Conservation (phyloP, 2,113 vertebrate species). For the Columba livia region DNA sequence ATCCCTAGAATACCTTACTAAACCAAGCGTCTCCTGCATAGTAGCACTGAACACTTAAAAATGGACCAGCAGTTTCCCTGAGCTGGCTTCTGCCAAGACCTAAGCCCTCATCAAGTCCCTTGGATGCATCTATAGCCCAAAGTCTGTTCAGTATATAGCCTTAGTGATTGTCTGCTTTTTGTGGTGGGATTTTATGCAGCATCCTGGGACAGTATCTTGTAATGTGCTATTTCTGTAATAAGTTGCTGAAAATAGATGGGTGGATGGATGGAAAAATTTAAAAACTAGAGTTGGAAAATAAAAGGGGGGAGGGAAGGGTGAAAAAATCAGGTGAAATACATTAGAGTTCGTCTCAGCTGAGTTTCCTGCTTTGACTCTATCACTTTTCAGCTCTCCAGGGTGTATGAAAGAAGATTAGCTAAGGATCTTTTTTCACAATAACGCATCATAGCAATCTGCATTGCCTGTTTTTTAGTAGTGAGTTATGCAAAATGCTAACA, state of each 20-base stretch:
- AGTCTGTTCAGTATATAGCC: not conserved
- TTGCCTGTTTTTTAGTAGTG: not conserved
- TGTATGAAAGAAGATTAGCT: not conserved
- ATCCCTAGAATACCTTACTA: not conserved
- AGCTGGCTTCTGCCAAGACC: not conserved
- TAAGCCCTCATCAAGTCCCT: not conserved
- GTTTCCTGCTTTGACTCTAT: not conserved
- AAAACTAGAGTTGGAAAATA: not conserved
- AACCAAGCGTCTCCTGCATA: not conserved
- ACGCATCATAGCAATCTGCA: not conserved
- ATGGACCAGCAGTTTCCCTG: not conserved
- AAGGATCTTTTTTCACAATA: not conserved
- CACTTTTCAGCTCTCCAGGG: not conserved
- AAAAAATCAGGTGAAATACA: not conserved
- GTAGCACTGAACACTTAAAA: not conserved
- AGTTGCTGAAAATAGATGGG: not conserved
- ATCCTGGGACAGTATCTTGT: not conserved
- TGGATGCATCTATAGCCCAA: not conserved
- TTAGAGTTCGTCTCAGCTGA: not conserved
- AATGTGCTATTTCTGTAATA: not conserved
- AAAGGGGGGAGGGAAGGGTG: accelerated
- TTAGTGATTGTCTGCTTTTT: not conserved
- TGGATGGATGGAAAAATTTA: not conserved
- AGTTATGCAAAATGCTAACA: not conserved
- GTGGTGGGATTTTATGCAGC: not conserved